Percentiles rank a stretch among this genome's conserved stretches.
phyloP scores from a whole-genome alignment of 2,888 invertebrate genomes.

The Catocala sponsa region DNA sequence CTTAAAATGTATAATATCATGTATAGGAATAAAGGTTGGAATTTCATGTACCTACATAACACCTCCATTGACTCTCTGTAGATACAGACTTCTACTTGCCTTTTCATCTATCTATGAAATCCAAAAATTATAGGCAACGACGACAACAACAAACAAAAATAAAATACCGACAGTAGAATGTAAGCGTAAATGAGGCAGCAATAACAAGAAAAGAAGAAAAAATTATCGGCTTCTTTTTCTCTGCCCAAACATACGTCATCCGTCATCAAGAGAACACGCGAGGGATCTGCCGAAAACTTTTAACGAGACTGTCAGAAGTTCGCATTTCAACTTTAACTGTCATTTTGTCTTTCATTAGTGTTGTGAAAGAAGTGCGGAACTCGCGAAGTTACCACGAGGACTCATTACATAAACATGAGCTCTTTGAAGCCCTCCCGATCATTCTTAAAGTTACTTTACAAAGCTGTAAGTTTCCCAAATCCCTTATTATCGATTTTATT shows the following conservation, averaged over 20 bases:
- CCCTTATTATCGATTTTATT: constrained; percentile 47
- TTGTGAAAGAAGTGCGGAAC: constrained; percentile 18
- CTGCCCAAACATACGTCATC: constrained; percentile 2
- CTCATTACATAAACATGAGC: constrained; percentile 34
- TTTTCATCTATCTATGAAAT: too few species aligned
- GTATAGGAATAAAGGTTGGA: too few species aligned
- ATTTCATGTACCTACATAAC: too few species aligned
- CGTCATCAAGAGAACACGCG: not conserved
- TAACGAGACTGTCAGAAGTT: constrained; percentile 31
- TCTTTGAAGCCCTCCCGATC: constrained; percentile 33
- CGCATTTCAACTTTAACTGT: constrained; percentile 15
- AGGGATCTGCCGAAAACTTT: constrained; percentile 24
- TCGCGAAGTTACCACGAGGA: constrained; percentile 24
- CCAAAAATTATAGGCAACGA: too few species aligned
- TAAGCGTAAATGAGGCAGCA: too few species aligned
- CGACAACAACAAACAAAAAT: too few species aligned
- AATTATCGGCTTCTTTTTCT: too few species aligned
- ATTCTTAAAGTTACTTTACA: constrained; percentile 31
- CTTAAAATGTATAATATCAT: too few species aligned
- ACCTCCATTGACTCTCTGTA: too few species aligned
- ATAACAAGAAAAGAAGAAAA: too few species aligned
- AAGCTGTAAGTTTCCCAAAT: constrained; percentile 20
- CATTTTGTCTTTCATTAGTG: constrained; percentile 36
- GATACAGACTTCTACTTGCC: too few species aligned
- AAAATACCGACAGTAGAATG: too few species aligned